Base-by-base conservation (phyloP, 2,888 invertebrate genomes). In the Himalopsyche japonica region DNA sequence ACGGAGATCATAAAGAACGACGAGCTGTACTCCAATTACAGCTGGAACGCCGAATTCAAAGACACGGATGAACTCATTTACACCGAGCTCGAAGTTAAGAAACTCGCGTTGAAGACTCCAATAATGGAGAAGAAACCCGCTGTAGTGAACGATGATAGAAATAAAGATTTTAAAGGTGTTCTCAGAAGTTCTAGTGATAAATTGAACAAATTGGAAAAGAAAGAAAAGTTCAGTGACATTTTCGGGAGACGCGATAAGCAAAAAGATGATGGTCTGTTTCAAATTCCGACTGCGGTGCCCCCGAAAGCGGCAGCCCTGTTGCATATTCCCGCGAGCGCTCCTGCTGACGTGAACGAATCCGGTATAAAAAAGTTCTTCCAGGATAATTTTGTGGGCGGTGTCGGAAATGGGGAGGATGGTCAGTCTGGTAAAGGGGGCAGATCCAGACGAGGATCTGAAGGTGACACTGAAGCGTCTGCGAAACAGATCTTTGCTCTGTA, bases 261-360 rank as follows among this genome's bases (percentile, higher is more conserved):
- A 24, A 84, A 84, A 24, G 82, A 84, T 64, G 85, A 87, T 24
- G 81, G 91, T 85, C 86, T 92, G 27, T 85, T 86, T 57, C 85
- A 91, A 57, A 89, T 91, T 77, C 94, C 94, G 0, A 90, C 92
- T 48, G 90, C 91, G 86, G 92, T 94, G 86, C 93, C 94, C 8
- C 93, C 94, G 0, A 94, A 94, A 89, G 94, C 94, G 0, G 94
- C 94, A 0, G 94, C 94, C 3, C 88, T 94, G 43, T 88, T 94
- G 77, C 94, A 94, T 86, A 93, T 94, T 85, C 93, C 94, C 85
- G 88, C 83, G 6, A 47, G 79, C n/a, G 83, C 70, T 34, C 83
- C 77, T 0, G 32, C 70, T 10, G 86, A 85, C 24, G 76, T 80
- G 4, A 49, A 30, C 10, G 79, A 78, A 12, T 76, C 37, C 27